phyloP scores from a whole-genome alignment of 2,797 vertebrate genomes.

The Pantherophis vulpinus region DNA sequence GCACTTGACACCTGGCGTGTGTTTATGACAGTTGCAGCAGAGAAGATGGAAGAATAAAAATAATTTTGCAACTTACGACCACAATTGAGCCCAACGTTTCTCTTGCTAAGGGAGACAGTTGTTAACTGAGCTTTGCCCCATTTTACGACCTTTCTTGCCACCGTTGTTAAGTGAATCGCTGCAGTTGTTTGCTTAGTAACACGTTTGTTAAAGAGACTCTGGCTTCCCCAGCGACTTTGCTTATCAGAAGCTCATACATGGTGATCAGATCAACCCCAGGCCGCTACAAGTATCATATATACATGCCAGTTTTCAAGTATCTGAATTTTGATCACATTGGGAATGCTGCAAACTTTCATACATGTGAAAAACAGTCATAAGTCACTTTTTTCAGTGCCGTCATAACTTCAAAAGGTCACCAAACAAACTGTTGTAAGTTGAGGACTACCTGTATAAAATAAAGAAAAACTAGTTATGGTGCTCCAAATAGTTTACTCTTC shows the following conservation, averaged over 20 bases:
- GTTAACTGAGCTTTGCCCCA: neutral
- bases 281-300: neutral
- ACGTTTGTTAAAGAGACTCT: neutral
- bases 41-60: neutral
- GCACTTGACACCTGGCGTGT: rapidly evolving
- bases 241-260: neutral
- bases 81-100: neutral
- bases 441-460: neutral
- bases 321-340: neutral
- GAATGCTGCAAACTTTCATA: neutral
- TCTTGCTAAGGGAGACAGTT: neutral
- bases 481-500: slow-evolving; percentile 29
- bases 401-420: neutral
- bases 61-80: neutral
- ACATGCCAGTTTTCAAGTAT: neutral
- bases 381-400: neutral
- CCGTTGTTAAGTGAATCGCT: neutral
- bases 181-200: neutral
- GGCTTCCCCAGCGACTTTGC: neutral
- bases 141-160: neutral
- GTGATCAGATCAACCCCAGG: neutral
- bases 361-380: neutral
- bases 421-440: neutral
- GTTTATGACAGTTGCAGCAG: neutral
- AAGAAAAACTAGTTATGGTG: neutral